These are phyloP conservation scores for Mugil cephalus DNA, from an alignment of 2,113 vertebrate species.

Conservation along the genomic window DNA sequence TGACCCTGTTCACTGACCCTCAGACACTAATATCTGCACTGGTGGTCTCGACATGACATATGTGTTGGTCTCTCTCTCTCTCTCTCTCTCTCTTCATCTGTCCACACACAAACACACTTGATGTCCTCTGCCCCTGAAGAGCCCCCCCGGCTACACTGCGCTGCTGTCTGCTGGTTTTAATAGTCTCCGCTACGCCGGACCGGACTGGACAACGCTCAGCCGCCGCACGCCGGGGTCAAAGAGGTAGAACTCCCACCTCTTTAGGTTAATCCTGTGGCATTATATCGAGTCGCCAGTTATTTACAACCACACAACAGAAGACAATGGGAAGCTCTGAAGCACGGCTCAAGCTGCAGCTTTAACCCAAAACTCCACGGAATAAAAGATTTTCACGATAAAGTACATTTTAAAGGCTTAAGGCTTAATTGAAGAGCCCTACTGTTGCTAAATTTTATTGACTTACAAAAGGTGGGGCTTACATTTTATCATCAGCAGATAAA, in stretches of 20 bases:
- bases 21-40: conserved; percentile 44
- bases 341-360: background rate
- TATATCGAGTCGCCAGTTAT: background rate
- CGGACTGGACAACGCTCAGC: conserved; percentile 37
- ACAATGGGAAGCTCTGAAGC: background rate
- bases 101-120: conserved; percentile 36
- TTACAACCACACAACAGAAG: background rate
- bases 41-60: conserved; percentile 56
- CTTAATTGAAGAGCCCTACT: background rate
- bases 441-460: no score
- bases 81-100: background rate
- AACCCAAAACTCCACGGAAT: background rate
- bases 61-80: conserved; percentile 15
- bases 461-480: background rate
- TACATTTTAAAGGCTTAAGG: background rate
- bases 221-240: background rate
- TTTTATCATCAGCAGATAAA: background rate
- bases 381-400: background rate
- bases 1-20: conserved; percentile 67
- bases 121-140: conserved; percentile 57
- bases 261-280: background rate
- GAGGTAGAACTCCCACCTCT: background rate
- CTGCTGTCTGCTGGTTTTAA: conserved; percentile 61
- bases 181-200: conserved; percentile 31
- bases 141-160: conserved; percentile 47